Evolutionary conservation across 2,888 invertebrate species (phyloP), one percentile per base, ranked within the genome.

Genomic region (Bellardia bayeri): DNA sequence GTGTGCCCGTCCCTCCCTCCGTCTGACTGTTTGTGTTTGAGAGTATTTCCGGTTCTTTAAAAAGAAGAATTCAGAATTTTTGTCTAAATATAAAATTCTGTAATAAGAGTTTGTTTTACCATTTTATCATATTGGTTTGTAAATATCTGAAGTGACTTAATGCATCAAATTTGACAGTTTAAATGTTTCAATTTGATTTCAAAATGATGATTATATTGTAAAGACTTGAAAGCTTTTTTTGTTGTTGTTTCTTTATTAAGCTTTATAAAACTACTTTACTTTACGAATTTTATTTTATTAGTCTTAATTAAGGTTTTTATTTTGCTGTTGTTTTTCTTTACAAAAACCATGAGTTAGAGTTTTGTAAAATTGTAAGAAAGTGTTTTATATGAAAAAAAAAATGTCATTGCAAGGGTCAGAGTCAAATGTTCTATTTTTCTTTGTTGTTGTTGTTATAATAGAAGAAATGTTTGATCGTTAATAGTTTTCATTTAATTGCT

Each of bases 91-190:
- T 51, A 54, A 80, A 71, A 23, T 16, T 81, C 1, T 61, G 33
- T 49, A 80, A 54, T 72, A 72, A 71, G 71, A 64, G 76, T 72
- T 45, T 30, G 33, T 33, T 79, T 66, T 49, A 42, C 51, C n/a
- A 4, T 30, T 51, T 11, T 68, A 42, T 51, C n/a, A 33, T 61
- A 63, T 68, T 42, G 2, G 11, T 9, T 63, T 61, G 40, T 58
- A 78, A 82, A 82, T 30, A 68, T 68, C 61, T 56, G n/a, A 82
- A 79, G 69, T 68, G 71, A 80, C 75, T 87, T 82, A 85, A 85
- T 87, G 56, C 66, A 75, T 87, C 87, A 87, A 82, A 49, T 78
- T 78, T 87, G 87, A 87, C 87, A 87, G 74, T 64, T 84, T 2
- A 63, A 82, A 84, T 78, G 71, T 58, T 80, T 84, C 58, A 63